Evolutionary conservation across 2,797 vertebrate species (phyloP).

Genomic region (Serranus cabrilla): DNA sequence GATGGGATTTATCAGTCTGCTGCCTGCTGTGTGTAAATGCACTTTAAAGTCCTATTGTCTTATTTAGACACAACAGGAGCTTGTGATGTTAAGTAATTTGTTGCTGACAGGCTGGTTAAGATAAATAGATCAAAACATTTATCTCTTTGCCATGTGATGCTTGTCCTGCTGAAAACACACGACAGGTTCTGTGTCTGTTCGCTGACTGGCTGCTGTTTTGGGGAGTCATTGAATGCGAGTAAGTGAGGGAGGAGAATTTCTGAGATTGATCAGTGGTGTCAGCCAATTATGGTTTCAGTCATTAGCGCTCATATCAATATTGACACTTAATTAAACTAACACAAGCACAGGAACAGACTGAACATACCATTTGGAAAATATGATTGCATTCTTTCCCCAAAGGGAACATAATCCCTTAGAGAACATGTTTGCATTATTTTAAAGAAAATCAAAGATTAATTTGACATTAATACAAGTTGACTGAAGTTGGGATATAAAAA

Average conservation of each 20-base stretch:
- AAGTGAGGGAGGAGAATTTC: not conserved
- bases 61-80: not conserved
- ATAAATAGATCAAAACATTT: not conserved
- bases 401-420: not conserved
- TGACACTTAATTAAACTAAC: constrained; percentile 40
- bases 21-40: not conserved
- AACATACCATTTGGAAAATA: constrained; percentile 1
- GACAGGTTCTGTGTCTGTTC: not conserved
- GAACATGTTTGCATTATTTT: constrained; percentile 4
- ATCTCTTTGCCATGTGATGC: not conserved
- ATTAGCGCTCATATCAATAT: constrained; percentile 32
- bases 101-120: not conserved
- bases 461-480: not conserved
- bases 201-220: constrained; percentile 6
- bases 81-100: constrained; percentile 7
- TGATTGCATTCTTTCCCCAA: not conserved
- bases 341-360: constrained; percentile 1
- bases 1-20: constrained; percentile 23
- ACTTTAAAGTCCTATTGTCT: not conserved
- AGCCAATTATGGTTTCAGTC: constrained; percentile 37
- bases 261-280: constrained; percentile 35
- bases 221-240: constrained; percentile 4
- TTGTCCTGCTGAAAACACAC: not conserved
- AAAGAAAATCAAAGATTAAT: constrained; percentile 1
- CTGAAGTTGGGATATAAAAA: not conserved